A percentile compares a stretch with the other conserved stretches of the same genome.
Evolutionary conservation across 2,113 vertebrate species (phyloP).

Genomic region (Panurus biarmicus): DNA sequence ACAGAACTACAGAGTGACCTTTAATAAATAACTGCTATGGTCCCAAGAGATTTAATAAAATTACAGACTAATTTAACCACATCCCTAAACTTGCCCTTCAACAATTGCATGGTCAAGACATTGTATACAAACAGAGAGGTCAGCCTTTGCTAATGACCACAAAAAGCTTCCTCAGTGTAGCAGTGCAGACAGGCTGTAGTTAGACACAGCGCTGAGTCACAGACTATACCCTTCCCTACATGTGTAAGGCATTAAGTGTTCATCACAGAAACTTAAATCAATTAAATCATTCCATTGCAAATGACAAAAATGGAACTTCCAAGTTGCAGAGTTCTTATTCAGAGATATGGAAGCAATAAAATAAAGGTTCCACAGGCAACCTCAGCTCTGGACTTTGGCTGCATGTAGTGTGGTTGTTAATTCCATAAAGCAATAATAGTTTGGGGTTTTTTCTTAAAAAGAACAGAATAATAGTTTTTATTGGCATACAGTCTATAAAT

Average conservation of each 20-base stretch:
- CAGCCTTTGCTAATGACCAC: neutral
- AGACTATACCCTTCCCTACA: neutral
- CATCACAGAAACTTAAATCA: constrained; percentile 55
- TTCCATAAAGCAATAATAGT: neutral
- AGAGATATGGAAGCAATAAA: constrained; percentile 48
- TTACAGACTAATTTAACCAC: neutral
- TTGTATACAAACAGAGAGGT: constrained; percentile 13
- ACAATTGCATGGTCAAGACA: neutral
- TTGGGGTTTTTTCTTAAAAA: neutral
- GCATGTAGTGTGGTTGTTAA: neutral
- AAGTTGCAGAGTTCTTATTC: neutral
- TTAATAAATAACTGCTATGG: neutral
- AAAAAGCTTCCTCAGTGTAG: neutral
- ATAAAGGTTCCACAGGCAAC: neutral
- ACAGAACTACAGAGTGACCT: neutral
- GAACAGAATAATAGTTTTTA: neutral
- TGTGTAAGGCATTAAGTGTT: constrained; percentile 39
- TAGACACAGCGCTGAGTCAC: constrained; percentile 10
- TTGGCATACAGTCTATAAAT: neutral
- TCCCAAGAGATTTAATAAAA: neutral
- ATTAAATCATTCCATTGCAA: constrained; percentile 37
- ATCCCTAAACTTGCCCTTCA: neutral
- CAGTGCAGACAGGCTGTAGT: neutral
- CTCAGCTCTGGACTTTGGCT: neutral
- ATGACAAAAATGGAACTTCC: constrained; percentile 34